Base-by-base conservation (phyloP, 2,888 invertebrate species). In the Alloplasta piceator region DNA sequence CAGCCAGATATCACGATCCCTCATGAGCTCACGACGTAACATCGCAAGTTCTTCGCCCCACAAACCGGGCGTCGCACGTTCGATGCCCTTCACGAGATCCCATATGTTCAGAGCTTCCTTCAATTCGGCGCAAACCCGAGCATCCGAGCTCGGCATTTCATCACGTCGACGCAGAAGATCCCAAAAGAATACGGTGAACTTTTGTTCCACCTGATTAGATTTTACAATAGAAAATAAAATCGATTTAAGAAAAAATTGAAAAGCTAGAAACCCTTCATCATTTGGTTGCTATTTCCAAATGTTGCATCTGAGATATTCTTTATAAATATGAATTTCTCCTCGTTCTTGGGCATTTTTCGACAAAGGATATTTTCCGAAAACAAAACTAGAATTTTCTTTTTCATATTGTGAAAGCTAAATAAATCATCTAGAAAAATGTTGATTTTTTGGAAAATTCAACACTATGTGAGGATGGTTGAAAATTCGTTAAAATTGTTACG, bases 151-250 rank as follows among this genome's bases (percentile, higher is more conserved):
- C 0, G 92, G 90, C 90, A 93, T 91, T 66, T 91, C 90, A 52
- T 89, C 90, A 1, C 87, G 87, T 46, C 86, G 89, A 85, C 92
- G 90, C 73, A 93, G 84, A 4, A 93, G 86, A 71, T 93, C 93
- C 93, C 93, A 93, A 7, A 93, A 85, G 82, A 92, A 93, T 1
- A 93, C 90, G 0, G 89, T 91, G 73, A 93, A 92, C 73, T 92
- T 92, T 80, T 93, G 93, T 82, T 93, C 93, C 1, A 92, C 86
- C 92, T 93, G 83, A 26, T 26, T 26, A 77, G 48, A 66, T 36
- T 50, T 6, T 9, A 63, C 41, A 38, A 61, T 61, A 12, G 7
- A 41, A 48, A 66, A 26, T 43, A 6, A 6, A 6, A 43, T 43
- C 43, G 7, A 43, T 10, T 41, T 7, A 41, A 41, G 5, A 41